These are phyloP conservation scores for Apodemia duryi DNA, from an alignment of 2,888 invertebrate genomes.

Conservation along the genomic window DNA sequence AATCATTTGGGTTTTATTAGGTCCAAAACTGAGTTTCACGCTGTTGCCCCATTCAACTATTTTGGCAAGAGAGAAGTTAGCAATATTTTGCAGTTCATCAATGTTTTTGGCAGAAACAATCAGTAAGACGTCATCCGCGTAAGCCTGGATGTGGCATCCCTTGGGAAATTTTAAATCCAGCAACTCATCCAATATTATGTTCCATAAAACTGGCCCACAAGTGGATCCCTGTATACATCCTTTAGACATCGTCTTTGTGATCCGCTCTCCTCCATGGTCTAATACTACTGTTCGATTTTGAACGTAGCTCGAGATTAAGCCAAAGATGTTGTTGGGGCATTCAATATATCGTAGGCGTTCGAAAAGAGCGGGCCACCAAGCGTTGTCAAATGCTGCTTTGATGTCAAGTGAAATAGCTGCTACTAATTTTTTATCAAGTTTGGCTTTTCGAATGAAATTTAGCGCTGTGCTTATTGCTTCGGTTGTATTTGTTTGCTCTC, in stretches of 20 bases:
- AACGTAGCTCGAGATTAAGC: constrained; percentile 27
- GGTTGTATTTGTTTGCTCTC: no score
- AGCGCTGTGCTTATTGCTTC: no score
- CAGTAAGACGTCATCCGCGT: constrained; percentile 30
- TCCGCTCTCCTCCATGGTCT: constrained; percentile 21
- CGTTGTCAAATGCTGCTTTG: constrained; percentile 7
- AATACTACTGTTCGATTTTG: constrained; percentile 19
- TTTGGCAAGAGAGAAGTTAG: no score
- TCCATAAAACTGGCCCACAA: constrained; percentile 33
- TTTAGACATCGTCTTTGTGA: constrained; percentile 25
- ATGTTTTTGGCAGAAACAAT: constrained; percentile 10
- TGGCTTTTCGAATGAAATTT: no score
- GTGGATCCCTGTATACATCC: constrained; percentile 36
- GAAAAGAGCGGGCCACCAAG: constrained; percentile 27
- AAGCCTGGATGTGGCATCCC: constrained; percentile 27
- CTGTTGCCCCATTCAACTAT: no score
- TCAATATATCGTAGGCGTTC: constrained; percentile 22
- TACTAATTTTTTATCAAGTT: no score
- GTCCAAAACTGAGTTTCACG: no score
- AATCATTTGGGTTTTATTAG: no score
- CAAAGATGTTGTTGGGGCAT: constrained; percentile 31
- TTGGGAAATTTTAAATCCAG: constrained; percentile 18
- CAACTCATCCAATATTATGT: constrained; percentile 33
- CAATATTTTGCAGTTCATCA: neutral
- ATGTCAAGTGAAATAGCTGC: neutral